phyloP scores from a whole-genome alignment of 2,113 vertebrate species.

The Okapia johnstoni region DNA sequence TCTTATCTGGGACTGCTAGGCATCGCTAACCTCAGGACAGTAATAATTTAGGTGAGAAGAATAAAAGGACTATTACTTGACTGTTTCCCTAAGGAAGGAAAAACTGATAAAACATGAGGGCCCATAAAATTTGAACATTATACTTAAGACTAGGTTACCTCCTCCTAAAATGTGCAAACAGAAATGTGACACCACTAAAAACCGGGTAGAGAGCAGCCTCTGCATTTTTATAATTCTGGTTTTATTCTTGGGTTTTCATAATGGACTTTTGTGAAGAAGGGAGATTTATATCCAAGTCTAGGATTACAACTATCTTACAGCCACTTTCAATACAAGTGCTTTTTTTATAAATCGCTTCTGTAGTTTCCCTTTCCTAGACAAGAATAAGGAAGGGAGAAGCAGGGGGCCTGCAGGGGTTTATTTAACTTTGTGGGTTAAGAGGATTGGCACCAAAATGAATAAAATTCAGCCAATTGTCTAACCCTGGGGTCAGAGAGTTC shows the following conservation, averaged over 20 bases:
- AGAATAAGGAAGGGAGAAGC: slow-evolving; percentile 3
- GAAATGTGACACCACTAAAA: not conserved
- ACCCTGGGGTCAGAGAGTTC: not conserved
- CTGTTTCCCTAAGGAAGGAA: not conserved
- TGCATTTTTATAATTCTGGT: slow-evolving; percentile 5
- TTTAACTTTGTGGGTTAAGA: not conserved
- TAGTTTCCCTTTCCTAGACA: not conserved
- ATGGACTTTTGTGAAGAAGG: slow-evolving; percentile 2
- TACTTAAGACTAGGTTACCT: not conserved
- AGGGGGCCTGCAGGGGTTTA: not conserved
- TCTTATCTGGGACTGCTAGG: not conserved
- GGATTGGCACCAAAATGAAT: slow-evolving; percentile 20
- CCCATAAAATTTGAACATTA: not conserved
- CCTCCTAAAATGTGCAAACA: not conserved
- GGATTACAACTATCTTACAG: slow-evolving; percentile 9
- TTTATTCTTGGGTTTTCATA: slow-evolving; percentile 14
- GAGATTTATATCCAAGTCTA: not conserved
- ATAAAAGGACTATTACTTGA: not conserved
- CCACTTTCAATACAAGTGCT: slow-evolving; percentile 25
- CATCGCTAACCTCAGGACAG: not conserved
- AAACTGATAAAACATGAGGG: not conserved
- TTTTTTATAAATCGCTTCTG: not conserved
- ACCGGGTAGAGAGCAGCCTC: not conserved
- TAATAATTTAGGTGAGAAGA: not conserved
- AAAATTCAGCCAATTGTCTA: not conserved